These are phyloP conservation scores for Manis javanica DNA, from an alignment of 2,797 vertebrate genomes.

Conservation along the genomic window DNA sequence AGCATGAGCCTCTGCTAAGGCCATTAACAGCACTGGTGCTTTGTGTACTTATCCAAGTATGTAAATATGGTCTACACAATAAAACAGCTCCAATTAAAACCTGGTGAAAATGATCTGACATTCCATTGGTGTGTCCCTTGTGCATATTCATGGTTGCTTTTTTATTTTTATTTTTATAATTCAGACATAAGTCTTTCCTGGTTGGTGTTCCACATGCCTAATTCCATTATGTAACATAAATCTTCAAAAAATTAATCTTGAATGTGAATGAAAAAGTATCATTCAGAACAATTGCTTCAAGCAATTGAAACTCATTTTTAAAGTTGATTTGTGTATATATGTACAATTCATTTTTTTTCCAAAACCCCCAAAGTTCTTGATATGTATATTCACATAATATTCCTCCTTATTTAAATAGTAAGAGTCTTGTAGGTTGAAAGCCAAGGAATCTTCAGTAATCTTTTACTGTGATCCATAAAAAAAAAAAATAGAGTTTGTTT, in stretches of 20 bases:
- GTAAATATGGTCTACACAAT: constrained; percentile 99
- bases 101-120: constrained; percentile 95
- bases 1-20: constrained; percentile 92
- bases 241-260: constrained; percentile 93
- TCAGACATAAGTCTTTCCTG: constrained; percentile 89
- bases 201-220: constrained; percentile 94
- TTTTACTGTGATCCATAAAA: constrained; percentile 88
- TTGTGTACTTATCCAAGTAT: constrained; percentile 98
- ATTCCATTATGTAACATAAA: constrained; percentile 91
- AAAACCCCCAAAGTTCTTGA: constrained; percentile 90
- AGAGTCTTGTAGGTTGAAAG: constrained; percentile 90
- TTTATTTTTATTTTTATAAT: constrained; percentile 82
- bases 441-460: constrained; percentile 89
- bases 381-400: constrained; percentile 92
- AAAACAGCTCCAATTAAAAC: constrained; percentile 97
- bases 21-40: constrained; percentile 97
- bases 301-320: constrained; percentile 89
- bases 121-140: constrained; percentile 96
- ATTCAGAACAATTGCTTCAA: constrained; percentile 93
- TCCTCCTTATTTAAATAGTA: constrained; percentile 91
- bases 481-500: constrained; percentile 89
- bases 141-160: constrained; percentile 94
- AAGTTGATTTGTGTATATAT: constrained; percentile 88
- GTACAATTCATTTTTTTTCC: constrained; percentile 88
- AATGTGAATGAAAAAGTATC: constrained; percentile 91